These are phyloP conservation scores for Nannospalax galili DNA, from an alignment of 2,113 vertebrate genomes.

Conservation along the genomic window DNA sequence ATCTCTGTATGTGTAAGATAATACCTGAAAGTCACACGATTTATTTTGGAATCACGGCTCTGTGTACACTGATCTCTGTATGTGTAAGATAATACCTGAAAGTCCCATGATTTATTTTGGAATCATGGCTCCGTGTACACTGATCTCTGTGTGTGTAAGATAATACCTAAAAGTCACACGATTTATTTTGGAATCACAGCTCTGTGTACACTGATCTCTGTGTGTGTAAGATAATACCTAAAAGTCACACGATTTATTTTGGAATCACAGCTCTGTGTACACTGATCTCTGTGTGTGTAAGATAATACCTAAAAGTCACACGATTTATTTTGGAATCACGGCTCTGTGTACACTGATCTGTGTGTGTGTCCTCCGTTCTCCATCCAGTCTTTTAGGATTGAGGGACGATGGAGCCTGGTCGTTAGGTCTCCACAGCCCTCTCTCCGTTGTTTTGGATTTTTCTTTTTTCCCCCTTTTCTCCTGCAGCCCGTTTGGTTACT, in stretches of 20 bases:
- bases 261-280: background rate
- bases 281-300: background rate
- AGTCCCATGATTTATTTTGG: too few species aligned
- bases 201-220: too few species aligned
- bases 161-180: background rate
- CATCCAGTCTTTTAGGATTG: background rate
- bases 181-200: too few species aligned
- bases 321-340: background rate
- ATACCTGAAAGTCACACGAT: background rate
- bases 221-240: background rate
- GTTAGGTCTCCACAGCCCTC: background rate
- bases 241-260: background rate
- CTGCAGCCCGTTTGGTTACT: background rate
- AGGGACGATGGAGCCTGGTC: background rate
- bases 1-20: too few species aligned
- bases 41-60: too few species aligned
- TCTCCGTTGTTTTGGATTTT: background rate
- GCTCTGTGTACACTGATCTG: background rate
- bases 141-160: too few species aligned
- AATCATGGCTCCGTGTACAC: too few species aligned
- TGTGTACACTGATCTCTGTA: too few species aligned
- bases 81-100: background rate
- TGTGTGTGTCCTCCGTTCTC: background rate
- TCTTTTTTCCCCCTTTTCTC: background rate
- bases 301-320: background rate